Conservation (phyloP, 1,140 invertebrate species). For the Zophobas morio region DNA sequence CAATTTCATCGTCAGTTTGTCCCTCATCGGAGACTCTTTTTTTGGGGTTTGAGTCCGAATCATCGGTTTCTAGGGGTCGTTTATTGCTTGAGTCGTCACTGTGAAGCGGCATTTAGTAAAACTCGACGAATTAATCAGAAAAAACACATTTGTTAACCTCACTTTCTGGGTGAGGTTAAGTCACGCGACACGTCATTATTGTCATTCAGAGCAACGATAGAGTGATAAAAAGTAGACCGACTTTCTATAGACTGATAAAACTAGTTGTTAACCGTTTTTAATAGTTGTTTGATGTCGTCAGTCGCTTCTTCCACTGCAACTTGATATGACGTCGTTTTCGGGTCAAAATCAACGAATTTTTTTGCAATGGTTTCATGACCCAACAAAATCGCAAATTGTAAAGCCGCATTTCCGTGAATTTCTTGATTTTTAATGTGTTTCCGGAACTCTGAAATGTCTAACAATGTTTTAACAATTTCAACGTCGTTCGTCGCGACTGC, state of each 20-base stretch:
- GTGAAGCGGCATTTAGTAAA: too few relatives aligned
- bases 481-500: background rate
- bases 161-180: too few relatives aligned
- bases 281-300: background rate
- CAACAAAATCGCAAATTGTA: background rate
- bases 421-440: background rate
- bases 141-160: too few relatives aligned
- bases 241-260: too few relatives aligned
- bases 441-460: background rate
- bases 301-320: background rate
- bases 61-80: background rate
- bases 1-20: background rate
- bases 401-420: background rate
- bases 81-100: background rate
- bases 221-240: too few relatives aligned
- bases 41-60: background rate
- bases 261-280: too few relatives aligned
- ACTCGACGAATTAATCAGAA: too few relatives aligned
- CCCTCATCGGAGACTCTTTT: background rate
- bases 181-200: too few relatives aligned
- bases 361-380: background rate
- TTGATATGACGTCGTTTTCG: background rate
- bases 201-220: too few relatives aligned
- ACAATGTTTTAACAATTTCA: background rate
- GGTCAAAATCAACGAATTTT: background rate